Conservation (phyloP, 2,797 vertebrate species). For the Hafferia zeledoni region DNA sequence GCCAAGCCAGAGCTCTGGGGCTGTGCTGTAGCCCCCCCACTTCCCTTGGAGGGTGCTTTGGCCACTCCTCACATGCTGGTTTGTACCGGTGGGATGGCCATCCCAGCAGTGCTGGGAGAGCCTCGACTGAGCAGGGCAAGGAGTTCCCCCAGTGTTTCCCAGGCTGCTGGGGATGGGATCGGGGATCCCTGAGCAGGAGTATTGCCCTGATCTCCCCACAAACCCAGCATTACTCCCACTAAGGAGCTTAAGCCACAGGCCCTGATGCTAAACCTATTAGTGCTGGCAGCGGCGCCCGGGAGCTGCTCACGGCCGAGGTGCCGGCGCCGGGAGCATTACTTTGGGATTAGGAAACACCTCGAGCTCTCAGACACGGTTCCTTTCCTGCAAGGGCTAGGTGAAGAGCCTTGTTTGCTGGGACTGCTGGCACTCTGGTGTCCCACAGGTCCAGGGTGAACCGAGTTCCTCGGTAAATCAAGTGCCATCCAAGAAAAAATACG, state of each 20-base stretch:
- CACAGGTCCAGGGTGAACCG: rapidly evolving
- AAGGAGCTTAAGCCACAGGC: not conserved
- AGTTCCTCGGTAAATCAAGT: not conserved
- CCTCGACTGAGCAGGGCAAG: rapidly evolving
- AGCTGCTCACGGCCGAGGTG: rapidly evolving
- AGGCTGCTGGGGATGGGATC: rapidly evolving
- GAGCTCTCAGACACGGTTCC: rapidly evolving
- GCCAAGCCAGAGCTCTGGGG: not conserved
- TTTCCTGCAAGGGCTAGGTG: not conserved
- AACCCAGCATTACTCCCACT: rapidly evolving
- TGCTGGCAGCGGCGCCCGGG: rapidly evolving
- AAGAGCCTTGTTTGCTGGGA: rapidly evolving
- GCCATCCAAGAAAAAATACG: not conserved
- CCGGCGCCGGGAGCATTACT: rapidly evolving
- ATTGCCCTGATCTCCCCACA: not conserved
- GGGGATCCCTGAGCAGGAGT: not conserved
- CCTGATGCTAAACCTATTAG: not conserved
- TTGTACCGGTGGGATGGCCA: rapidly evolving
- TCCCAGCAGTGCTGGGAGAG: rapidly evolving
- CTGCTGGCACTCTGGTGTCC: rapidly evolving
- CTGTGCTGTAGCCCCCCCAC: rapidly evolving
- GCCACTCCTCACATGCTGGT: rapidly evolving
- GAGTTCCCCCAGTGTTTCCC: not conserved
- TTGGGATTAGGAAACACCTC: not conserved
- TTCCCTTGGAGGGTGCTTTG: not conserved